Conservation (phyloP, 2,113 vertebrate species). For the Chrysochloris asiatica region DNA sequence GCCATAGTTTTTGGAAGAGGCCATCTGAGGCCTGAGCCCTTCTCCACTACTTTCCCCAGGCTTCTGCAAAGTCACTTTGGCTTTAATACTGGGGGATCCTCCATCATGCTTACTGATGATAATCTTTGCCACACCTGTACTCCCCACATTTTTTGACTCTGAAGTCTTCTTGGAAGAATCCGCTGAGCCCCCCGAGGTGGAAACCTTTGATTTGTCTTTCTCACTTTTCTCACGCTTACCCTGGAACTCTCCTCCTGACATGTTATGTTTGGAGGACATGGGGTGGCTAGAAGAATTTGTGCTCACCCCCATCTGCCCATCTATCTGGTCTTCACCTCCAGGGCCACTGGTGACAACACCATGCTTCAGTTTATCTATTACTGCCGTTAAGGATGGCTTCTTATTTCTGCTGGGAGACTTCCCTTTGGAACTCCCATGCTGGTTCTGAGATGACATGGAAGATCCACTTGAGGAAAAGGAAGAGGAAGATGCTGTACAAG, state of each 20-base stretch:
- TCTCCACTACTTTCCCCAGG: constrained; percentile 93
- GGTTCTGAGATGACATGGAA: constrained; percentile 91
- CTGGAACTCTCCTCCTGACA: constrained; percentile 91
- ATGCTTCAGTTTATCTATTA: constrained; percentile 98
- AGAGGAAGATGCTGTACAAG: constrained; percentile 86
- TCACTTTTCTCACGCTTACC: constrained; percentile 95
- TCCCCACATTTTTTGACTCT: constrained; percentile 91
- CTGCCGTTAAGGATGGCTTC: constrained; percentile 97
- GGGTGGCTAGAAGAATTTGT: constrained; percentile 86
- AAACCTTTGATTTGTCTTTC: constrained; percentile 96
- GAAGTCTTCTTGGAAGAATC: constrained; percentile 94
- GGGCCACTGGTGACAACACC: constrained; percentile 95
- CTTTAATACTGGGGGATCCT: constrained; percentile 97
- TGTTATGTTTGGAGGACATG: constrained; percentile 92
- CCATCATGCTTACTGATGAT: constrained; percentile 99
- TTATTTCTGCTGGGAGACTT: constrained; percentile 99
- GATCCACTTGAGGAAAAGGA: constrained; percentile 89
- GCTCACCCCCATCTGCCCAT: constrained; percentile 88
- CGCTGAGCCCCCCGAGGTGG: constrained; percentile 88
- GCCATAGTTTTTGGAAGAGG: constrained; percentile 93
- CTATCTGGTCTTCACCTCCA: constrained; percentile 93
- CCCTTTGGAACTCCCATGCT: constrained; percentile 93
- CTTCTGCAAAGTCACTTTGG: constrained; percentile 97
- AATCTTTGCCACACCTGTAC: constrained; percentile 96
- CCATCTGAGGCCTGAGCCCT: constrained; percentile 92